Evolutionary conservation across 2,113 vertebrate genomes (phyloP).

Genomic region (Bungarus multicinctus): DNA sequence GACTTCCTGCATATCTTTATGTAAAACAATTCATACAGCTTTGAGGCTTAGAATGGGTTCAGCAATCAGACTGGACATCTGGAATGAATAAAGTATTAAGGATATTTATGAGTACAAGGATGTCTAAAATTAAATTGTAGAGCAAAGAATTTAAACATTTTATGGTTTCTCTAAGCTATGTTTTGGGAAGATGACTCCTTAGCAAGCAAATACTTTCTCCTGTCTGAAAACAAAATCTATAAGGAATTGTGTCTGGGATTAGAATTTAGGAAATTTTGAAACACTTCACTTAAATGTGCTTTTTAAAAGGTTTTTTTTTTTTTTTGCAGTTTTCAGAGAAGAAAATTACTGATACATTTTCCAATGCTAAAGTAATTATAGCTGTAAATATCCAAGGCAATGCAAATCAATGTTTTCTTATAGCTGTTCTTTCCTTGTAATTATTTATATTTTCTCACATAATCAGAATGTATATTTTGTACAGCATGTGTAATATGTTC

Average conservation of each 20-base stretch:
- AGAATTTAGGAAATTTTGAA: background rate
- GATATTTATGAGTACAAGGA: background rate
- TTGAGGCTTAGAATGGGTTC: background rate
- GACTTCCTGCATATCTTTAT: background rate
- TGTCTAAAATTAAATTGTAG: background rate
- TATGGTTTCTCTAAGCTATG: background rate
- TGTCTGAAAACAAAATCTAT: background rate
- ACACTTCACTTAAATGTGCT: background rate
- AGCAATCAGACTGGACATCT: background rate
- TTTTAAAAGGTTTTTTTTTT: background rate
- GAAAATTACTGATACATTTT: background rate
- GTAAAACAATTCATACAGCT: background rate
- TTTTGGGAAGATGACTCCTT: constrained; percentile 15
- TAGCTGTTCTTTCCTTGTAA: constrained; percentile 54
- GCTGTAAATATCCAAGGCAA: constrained; percentile 6
- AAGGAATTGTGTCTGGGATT: background rate
- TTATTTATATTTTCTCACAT: constrained; percentile 72
- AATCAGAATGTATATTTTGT: constrained; percentile 77
- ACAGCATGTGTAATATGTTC: constrained; percentile 72
- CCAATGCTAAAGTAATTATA: constrained; percentile 36
- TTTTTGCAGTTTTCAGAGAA: background rate
- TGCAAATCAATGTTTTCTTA: constrained; percentile 37
- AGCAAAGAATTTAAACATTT: background rate
- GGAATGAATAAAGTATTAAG: background rate
- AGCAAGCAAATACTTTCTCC: background rate